Conservation (phyloP, 2,888 invertebrate species). For the Melanophora roralis region DNA sequence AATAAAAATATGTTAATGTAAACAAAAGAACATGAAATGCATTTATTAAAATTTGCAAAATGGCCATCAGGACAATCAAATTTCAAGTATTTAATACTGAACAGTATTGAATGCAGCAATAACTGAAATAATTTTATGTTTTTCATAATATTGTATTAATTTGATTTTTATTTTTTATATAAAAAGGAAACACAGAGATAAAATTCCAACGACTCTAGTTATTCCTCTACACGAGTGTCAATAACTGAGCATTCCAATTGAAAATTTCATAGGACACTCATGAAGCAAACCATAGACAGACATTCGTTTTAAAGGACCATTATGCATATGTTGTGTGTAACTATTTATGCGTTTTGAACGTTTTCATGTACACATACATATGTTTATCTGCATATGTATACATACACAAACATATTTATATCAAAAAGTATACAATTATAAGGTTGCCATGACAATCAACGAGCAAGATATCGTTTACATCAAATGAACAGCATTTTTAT, state of each 20-base stretch:
- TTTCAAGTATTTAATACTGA: neutral
- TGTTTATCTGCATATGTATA: neutral
- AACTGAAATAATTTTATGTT: constrained; percentile 12
- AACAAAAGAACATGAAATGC: neutral
- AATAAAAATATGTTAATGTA: constrained; percentile 50
- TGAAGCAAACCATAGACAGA: neutral
- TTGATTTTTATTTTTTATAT: constrained; percentile 22
- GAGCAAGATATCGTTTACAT: constrained; percentile 40
- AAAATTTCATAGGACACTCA: neutral
- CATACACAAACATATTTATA: neutral
- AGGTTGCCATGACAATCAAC: constrained; percentile 23
- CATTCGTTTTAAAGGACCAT: neutral
- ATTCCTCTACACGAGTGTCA: neutral
- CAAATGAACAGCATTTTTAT: constrained; percentile 42
- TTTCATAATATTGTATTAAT: constrained; percentile 32
- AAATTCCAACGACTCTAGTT: constrained; percentile 10
- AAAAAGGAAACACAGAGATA: neutral
- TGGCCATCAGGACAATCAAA: constrained; percentile 11
- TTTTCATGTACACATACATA: neutral
- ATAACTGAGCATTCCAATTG: constrained; percentile 26
- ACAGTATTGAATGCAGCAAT: neutral
- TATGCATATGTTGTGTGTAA: neutral
- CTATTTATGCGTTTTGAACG: neutral
- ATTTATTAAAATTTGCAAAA: constrained; percentile 8
- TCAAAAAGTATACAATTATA: neutral